Conservation (phyloP, 2,888 invertebrate species). For the Panzeria rudis region DNA sequence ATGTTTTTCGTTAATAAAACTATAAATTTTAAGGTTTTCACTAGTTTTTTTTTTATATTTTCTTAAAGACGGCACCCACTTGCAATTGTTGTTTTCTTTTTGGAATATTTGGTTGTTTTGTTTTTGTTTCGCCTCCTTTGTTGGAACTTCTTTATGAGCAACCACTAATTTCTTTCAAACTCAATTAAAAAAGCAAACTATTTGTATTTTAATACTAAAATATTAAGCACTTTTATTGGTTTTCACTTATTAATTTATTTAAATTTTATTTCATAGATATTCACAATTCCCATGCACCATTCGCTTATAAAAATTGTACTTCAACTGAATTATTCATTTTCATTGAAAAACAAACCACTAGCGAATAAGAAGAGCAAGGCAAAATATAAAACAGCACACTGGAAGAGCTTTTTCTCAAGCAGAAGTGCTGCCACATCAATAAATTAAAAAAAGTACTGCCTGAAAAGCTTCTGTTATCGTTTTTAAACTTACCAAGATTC, state of each 20-base stretch:
- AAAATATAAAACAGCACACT: constrained; percentile 3
- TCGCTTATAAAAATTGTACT: constrained; percentile 24
- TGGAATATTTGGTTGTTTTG: constrained; percentile 16
- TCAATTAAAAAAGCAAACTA: background rate
- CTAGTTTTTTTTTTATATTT: background rate
- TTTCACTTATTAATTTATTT: background rate
- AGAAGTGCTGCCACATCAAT: background rate
- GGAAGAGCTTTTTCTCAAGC: constrained; percentile 7
- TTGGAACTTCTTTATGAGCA: background rate
- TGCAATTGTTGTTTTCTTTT: constrained; percentile 22
- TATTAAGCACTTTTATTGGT: background rate
- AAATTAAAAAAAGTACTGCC: background rate
- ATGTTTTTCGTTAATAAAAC: background rate
- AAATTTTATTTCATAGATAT: background rate
- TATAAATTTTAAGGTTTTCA: constrained; percentile 2
- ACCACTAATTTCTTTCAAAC: background rate
- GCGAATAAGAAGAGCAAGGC: constrained; percentile 12
- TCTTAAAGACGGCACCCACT: constrained; percentile 9
- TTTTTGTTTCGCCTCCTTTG: constrained; percentile 17
- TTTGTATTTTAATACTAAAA: background rate
- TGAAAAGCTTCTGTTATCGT: background rate
- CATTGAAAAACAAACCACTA: constrained; percentile 30
- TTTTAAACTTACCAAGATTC: background rate
- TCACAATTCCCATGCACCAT: background rate
- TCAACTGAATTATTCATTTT: constrained; percentile 29